Conservation (phyloP, 2,797 vertebrate species). For the Gymnothorax reevesii region DNA sequence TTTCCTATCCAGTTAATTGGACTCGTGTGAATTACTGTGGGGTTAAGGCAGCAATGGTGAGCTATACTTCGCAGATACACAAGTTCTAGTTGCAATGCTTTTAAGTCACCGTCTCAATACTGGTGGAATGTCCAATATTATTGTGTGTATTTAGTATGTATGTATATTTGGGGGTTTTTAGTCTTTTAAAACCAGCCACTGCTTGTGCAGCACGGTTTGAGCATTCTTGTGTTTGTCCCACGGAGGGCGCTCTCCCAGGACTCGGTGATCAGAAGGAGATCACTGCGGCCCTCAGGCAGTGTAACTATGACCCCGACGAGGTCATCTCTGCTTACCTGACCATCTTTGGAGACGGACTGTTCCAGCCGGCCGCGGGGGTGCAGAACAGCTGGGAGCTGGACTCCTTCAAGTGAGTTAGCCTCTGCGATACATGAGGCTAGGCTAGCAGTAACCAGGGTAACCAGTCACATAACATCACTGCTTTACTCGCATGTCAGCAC, state of each 20-base stretch:
- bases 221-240: background rate
- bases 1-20: too few species aligned
- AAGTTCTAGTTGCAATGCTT: too few species aligned
- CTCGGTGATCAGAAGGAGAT: constrained; percentile 68
- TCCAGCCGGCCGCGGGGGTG: constrained; percentile 44
- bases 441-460: background rate
- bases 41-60: too few species aligned
- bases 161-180: background rate
- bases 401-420: constrained; percentile 57
- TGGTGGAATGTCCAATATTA: too few species aligned
- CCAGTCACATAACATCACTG: too few species aligned
- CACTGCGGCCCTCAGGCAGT: constrained; percentile 64
- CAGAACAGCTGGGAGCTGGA: constrained; percentile 52
- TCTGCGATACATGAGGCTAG: background rate
- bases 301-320: constrained; percentile 69
- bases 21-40: too few species aligned
- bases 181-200: background rate
- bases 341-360: constrained; percentile 67
- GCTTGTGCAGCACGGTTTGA: too few species aligned
- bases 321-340: constrained; percentile 66
- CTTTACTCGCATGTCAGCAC: too few species aligned
- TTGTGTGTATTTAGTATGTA: too few species aligned
- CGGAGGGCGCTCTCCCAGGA: constrained; percentile 61
- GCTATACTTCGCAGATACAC: too few species aligned
- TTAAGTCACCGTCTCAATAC: too few species aligned